Percentiles rank a stretch among this genome's conserved stretches.
These are phyloP conservation scores for Boulengeromyrus knoepffleri DNA, from an alignment of 2,113 vertebrate genomes.

Conservation along the genomic window DNA sequence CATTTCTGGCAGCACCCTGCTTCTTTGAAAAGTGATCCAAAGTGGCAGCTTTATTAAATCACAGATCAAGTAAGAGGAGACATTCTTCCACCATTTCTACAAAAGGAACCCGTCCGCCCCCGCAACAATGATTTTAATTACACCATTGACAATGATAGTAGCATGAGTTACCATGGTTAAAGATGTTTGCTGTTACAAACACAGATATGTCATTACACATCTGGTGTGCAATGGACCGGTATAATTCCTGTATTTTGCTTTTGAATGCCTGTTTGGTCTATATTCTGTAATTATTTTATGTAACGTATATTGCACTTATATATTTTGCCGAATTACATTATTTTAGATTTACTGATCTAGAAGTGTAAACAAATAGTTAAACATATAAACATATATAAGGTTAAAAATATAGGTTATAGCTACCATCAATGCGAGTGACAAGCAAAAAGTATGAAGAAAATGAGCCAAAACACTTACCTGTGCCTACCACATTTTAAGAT, in stretches of 20 bases:
- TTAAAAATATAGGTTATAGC: neutral
- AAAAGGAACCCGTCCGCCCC: neutral
- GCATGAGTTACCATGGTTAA: neutral
- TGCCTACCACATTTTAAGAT: neutral
- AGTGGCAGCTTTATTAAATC: neutral
- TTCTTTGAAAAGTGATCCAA: neutral
- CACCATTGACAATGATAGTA: neutral
- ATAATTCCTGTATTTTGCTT: neutral
- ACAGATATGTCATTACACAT: neutral
- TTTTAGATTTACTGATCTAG: neutral
- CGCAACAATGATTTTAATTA: neutral
- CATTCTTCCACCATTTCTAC: neutral
- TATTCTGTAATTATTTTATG: neutral
- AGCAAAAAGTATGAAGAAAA: neutral
- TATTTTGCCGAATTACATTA: neutral
- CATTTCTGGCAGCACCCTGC: neutral
- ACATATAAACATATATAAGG: neutral
- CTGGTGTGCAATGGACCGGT: neutral
- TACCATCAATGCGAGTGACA: neutral
- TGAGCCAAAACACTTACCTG: neutral
- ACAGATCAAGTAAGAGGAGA: neutral
- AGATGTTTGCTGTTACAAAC: neutral
- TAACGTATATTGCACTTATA: neutral
- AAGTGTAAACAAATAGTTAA: neutral
- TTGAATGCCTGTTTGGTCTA: neutral